phyloP scores from a whole-genome alignment of 2,888 invertebrate genomes.

The Dendrolimus pini region DNA sequence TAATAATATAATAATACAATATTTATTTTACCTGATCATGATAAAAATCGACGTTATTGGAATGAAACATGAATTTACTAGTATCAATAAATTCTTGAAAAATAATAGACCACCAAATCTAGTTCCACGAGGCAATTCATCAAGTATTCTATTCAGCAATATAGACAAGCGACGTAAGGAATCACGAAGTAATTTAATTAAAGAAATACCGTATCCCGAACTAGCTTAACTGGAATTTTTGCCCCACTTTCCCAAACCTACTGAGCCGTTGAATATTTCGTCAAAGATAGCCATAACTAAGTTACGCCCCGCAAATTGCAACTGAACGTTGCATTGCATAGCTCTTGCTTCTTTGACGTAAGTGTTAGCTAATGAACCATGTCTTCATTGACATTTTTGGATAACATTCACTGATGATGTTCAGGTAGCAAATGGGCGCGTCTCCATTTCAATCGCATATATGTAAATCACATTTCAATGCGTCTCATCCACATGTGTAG shows the following conservation, averaged over 20 bases:
- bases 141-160: background rate
- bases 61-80: too few relatives aligned
- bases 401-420: too few relatives aligned
- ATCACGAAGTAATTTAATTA: background rate
- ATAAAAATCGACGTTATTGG: too few relatives aligned
- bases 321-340: conserved; percentile 3
- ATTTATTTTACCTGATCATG: too few relatives aligned
- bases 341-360: background rate
- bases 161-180: background rate
- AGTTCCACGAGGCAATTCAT: too few relatives aligned
- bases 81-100: too few relatives aligned
- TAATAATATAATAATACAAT: too few relatives aligned
- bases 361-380: background rate
- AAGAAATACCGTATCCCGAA: background rate
- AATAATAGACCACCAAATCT: too few relatives aligned
- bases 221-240: background rate
- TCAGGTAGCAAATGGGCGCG: too few relatives aligned
- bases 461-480: too few relatives aligned
- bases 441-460: too few relatives aligned
- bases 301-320: conserved; percentile 5
- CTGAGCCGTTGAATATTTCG: conserved; percentile 8
- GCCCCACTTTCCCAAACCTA: conserved; percentile 13
- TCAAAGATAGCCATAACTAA: conserved; percentile 3
- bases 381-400: conserved; percentile 3
- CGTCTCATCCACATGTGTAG: too few relatives aligned